phyloP scores from a whole-genome alignment of 2,797 vertebrate species.

The Chloroceryle inda region DNA sequence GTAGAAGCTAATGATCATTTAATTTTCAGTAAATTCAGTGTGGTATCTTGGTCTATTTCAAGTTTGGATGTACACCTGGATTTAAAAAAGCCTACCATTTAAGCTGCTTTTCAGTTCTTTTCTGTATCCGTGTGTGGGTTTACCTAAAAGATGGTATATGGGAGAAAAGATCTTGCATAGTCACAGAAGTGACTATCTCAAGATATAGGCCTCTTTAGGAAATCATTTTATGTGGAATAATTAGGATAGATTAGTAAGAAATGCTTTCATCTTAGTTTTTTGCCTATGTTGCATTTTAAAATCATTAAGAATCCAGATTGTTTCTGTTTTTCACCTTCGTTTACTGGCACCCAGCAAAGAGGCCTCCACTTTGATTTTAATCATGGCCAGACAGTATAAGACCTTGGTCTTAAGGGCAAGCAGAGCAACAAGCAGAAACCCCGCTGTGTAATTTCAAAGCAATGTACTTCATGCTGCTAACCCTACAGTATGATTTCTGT shows the following conservation, averaged over 20 bases:
- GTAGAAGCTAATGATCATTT: background rate
- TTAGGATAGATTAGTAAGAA: slow-evolving; percentile 80
- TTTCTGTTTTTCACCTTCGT: slow-evolving; percentile 82
- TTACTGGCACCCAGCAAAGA: slow-evolving; percentile 83
- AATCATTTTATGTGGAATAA: slow-evolving; percentile 83
- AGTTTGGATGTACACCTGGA: background rate
- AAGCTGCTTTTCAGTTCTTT: background rate
- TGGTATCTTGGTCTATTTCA: background rate
- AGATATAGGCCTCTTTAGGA: slow-evolving; percentile 58
- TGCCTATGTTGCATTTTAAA: slow-evolving; percentile 78
- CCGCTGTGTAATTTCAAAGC: slow-evolving; percentile 85
- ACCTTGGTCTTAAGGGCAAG: slow-evolving; percentile 73
- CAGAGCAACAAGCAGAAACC: slow-evolving; percentile 66
- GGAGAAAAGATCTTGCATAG: background rate
- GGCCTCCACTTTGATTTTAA: slow-evolving; percentile 84
- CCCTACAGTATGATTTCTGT: slow-evolving; percentile 82
- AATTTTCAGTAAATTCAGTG: background rate
- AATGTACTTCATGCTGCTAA: slow-evolving; percentile 83
- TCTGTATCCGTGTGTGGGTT: background rate
- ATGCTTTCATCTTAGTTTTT: slow-evolving; percentile 81
- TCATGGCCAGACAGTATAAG: slow-evolving; percentile 81
- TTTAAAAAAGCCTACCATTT: background rate
- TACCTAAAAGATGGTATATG: background rate
- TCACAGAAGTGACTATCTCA: background rate
- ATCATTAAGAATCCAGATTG: slow-evolving; percentile 82